A percentile compares a stretch with the other conserved stretches of the same genome.
phyloP scores from a whole-genome alignment of 1,140 invertebrate species.

The Anthonomus grandis region DNA sequence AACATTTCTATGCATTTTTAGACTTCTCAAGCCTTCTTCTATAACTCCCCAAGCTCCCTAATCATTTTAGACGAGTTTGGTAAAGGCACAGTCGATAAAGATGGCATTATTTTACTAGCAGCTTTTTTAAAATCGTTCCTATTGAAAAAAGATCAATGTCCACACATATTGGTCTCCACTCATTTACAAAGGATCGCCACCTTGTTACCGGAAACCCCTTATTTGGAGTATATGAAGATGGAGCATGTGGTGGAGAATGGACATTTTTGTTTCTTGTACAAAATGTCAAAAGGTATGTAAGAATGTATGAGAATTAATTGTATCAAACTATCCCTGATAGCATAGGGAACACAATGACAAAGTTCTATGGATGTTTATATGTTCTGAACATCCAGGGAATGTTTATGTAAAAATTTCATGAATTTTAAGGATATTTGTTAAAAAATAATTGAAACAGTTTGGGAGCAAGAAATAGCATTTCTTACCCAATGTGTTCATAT shows the following conservation, averaged over 20 bases:
- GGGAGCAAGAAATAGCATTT: too few species aligned
- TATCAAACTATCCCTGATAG: not conserved
- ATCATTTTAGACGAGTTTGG: constrained; percentile 91
- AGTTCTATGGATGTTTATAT: not conserved
- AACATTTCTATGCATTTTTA: constrained; percentile 44
- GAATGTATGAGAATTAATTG: too few species aligned
- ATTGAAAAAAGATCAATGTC: constrained; percentile 55
- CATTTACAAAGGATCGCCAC: constrained; percentile 68
- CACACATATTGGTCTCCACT: constrained; percentile 73
- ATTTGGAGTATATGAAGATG: constrained; percentile 57
- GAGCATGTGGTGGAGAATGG: constrained; percentile 32
- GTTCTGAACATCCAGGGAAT: not conserved
- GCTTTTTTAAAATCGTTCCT: constrained; percentile 65
- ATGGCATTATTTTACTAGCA: constrained; percentile 69
- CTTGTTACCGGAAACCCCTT: constrained; percentile 58
- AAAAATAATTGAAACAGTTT: too few species aligned
- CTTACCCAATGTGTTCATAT: too few species aligned
- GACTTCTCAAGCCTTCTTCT: constrained; percentile 68
- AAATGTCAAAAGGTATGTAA: constrained; percentile 39
- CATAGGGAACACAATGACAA: not conserved
- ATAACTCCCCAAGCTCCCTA: constrained; percentile 64
- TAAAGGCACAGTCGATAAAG: constrained; percentile 75
- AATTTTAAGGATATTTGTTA: too few species aligned
- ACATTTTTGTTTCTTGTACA: constrained; percentile 39
- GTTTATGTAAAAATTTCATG: not conserved